Evolutionary conservation across 92 coral and sea anemone species (phyloP).

Genomic region (Hydrozoanthus gracilis): DNA sequence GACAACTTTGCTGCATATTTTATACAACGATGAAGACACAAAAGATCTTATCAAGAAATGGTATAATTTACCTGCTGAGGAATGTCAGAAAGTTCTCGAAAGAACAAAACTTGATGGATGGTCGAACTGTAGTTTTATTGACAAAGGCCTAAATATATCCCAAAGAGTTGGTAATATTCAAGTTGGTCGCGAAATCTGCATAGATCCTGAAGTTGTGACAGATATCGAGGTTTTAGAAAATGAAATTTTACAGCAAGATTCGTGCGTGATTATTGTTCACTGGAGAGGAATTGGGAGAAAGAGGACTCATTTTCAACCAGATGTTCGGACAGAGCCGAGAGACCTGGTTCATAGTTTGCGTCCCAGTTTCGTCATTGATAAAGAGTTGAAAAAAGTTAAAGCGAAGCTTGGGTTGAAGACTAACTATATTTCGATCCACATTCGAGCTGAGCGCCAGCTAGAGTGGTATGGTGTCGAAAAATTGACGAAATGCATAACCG

Average conservation of each 20-base stretch:
- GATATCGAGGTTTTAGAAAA: slow-evolving; percentile 69
- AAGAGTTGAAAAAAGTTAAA: slow-evolving; percentile 59
- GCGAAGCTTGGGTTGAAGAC: slow-evolving; percentile 55
- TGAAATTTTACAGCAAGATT: slow-evolving; percentile 63
- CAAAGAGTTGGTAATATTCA: slow-evolving; percentile 71
- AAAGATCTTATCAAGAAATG: slow-evolving; percentile 74
- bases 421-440: slow-evolving; percentile 80
- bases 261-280: slow-evolving; percentile 84
- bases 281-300: slow-evolving; percentile 93
- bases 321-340: slow-evolving; percentile 69
- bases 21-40: slow-evolving; percentile 70
- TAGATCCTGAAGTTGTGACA: slow-evolving; percentile 81
- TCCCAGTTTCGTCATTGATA: slow-evolving; percentile 71
- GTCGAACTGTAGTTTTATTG: slow-evolving; percentile 88
- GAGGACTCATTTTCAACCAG: slow-evolving; percentile 84
- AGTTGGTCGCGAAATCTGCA: slow-evolving; percentile 85
- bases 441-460: slow-evolving; percentile 92
- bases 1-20: slow-evolving; percentile 83
- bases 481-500: slow-evolving; percentile 68
- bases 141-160: slow-evolving; percentile 82
- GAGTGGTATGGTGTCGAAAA: slow-evolving; percentile 87
- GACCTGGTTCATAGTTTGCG: slow-evolving; percentile 72
- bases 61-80: slow-evolving; percentile 70
- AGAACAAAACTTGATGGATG: slow-evolving; percentile 66
- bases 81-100: slow-evolving; percentile 50